Percentiles rank a stretch among this genome's conserved stretches.
Evolutionary conservation across 2,113 vertebrate genomes (phyloP).

Genomic region (Charina bottae): DNA sequence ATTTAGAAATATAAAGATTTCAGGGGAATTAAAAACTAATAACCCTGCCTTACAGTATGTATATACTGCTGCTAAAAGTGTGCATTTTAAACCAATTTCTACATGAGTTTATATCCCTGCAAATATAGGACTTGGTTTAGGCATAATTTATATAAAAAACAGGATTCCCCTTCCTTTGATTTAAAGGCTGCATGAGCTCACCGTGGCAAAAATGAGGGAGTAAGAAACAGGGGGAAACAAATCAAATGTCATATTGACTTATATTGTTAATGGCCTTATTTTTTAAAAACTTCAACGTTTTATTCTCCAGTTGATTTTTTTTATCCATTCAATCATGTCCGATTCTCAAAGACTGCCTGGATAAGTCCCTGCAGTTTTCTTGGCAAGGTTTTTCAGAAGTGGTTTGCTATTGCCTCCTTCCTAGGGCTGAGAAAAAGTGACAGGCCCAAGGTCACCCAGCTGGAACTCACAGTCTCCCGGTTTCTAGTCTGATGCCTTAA

Average conservation of each 20-base stretch:
- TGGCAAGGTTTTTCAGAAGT: too few relatives aligned
- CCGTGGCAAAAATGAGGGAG: not conserved
- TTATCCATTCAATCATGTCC: too few relatives aligned
- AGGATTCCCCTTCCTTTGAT: not conserved
- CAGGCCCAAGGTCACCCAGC: too few relatives aligned
- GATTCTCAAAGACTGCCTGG: too few relatives aligned
- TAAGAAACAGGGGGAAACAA: not conserved
- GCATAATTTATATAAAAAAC: not conserved
- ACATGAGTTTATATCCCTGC: not conserved
- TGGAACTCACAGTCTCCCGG: too few relatives aligned
- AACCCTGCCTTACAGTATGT: not conserved
- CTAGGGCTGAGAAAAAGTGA: too few relatives aligned
- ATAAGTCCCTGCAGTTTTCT: too few relatives aligned
- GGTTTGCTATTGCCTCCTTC: too few relatives aligned
- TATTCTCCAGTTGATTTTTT: too few relatives aligned
- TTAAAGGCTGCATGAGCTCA: not conserved
- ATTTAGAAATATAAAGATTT: slow-evolving; percentile 28
- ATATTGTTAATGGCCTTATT: not conserved
- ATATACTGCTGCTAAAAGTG: not conserved
- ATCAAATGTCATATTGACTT: not conserved
- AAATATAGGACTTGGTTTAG: not conserved
- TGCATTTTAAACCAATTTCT: not conserved
- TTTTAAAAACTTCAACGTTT: not conserved
- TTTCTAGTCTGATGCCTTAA: too few relatives aligned
- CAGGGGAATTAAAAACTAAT: not conserved